Evolutionary conservation across 92 coral and sea anemone species (phyloP), one percentile per base, ranked within the genome.

Genomic region (Palythoa grandis): DNA sequence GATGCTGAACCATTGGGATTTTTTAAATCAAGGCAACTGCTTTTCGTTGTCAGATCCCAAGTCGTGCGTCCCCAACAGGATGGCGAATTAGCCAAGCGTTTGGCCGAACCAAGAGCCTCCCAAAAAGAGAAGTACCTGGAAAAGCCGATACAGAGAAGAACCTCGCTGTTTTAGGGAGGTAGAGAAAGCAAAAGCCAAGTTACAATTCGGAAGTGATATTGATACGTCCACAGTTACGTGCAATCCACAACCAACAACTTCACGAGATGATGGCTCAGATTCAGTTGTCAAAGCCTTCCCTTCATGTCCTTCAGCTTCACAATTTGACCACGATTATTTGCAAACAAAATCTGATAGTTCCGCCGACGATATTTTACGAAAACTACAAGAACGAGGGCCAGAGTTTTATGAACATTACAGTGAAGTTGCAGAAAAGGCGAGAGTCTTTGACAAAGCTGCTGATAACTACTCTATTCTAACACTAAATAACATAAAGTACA

Each of bases 381-480:
- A 63, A 63, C 69, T n/a, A 63, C 69, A 63, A 63, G 69, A 63
- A 63, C n/a, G 39, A 12, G n/a, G n/a, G 39, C 39, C 20, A 65
- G 19, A 37, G 13, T 38, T 75, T 15, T 12, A 29, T 19, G 47
- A 19, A 9, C n/a, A 76, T 47, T 76, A 38, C 39, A 14, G 52
- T 29, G 69, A 63, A 63, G 69, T 63, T 63, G 69, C 25, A 15
- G 66, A 76, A 76, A 76, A 56, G 66, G 82, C 69, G 5, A 54
- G 22, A 14, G 82, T 48, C 43, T 56, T 56, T 29, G 82, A 56
- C 24, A 77, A 52, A 77, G 82, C 69, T 25, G 69, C 54, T 35
- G 82, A 52, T 6, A 77, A 29, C 82, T 37, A 56, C 19, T 56
- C 67, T 8, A 24, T 54, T 77, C 24, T 56, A 29, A 76, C 48